Conservation (phyloP, 2,113 vertebrate species). For the Argyrosomus japonicus region DNA sequence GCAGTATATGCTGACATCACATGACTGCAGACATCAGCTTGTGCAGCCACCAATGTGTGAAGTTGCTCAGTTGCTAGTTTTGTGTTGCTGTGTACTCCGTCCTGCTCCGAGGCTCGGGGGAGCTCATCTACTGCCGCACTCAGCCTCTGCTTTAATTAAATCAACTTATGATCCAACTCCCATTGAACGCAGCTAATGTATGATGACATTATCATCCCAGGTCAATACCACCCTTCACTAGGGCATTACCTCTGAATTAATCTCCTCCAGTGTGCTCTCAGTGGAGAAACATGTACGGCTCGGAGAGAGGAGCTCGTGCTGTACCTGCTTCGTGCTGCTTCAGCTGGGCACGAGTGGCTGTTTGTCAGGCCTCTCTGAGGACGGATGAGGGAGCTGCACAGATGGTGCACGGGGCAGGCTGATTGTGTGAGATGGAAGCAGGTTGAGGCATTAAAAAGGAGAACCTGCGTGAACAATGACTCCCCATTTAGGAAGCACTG, state of each 20-base stretch:
- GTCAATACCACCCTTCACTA: constrained; percentile 55
- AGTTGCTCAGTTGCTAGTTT: neutral
- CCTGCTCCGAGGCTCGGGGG: constrained; percentile 10
- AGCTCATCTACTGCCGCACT: constrained; percentile 32
- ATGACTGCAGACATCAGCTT: neutral
- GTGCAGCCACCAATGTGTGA: neutral
- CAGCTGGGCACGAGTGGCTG: neutral
- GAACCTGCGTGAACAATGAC: constrained; percentile 25
- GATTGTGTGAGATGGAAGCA: neutral
- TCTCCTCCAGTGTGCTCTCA: constrained; percentile 25
- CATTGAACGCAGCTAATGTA: constrained; percentile 45
- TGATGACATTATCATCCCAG: constrained; percentile 65
- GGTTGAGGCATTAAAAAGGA: constrained; percentile 30
- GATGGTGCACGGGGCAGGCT: constrained; percentile 45
- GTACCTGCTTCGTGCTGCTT: constrained; percentile 24
- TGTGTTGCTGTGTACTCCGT: neutral
- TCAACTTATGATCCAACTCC: constrained; percentile 61
- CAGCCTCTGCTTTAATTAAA: constrained; percentile 62
- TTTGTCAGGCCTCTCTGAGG: constrained; percentile 46
- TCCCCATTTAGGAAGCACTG: constrained; percentile 28
- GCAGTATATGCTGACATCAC: no score
- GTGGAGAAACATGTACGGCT: neutral
- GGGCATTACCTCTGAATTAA: constrained; percentile 49
- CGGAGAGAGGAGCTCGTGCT: constrained; percentile 4
- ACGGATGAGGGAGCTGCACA: constrained; percentile 41